phyloP scores from a whole-genome alignment of 2,888 invertebrate species.

The Perizoma flavofasciatum region DNA sequence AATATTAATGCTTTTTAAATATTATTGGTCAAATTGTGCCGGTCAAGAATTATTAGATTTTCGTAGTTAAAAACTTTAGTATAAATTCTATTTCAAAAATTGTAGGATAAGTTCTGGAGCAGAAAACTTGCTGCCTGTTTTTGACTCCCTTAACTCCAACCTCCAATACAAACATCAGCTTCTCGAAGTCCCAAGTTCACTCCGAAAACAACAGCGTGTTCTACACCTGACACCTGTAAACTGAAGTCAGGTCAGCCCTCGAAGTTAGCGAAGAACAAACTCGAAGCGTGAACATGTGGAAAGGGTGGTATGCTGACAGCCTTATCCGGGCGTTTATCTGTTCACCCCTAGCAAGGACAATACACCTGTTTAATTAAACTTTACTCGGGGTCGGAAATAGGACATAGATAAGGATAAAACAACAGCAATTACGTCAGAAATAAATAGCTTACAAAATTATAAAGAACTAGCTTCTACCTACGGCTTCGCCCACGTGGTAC shows the following conservation, averaged over 20 bases:
- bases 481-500: too few relatives aligned
- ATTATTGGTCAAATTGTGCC: not conserved
- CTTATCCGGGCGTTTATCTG: constrained; percentile 17
- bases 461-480: constrained; percentile 4
- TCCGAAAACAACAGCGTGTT: too few relatives aligned
- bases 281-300: constrained; percentile 23
- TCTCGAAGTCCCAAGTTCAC: not conserved
- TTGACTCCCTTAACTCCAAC: constrained; percentile 15
- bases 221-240: constrained; percentile 4
- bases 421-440: constrained; percentile 8
- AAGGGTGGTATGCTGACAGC: constrained; percentile 13
- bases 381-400: constrained; percentile 9
- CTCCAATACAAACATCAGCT: constrained; percentile 7
- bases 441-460: not conserved
- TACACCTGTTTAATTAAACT: constrained; percentile 24
- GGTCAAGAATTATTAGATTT: too few relatives aligned
- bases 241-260: constrained; percentile 16
- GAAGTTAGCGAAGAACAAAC: constrained; percentile 23
- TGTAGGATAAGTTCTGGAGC: constrained; percentile 3
- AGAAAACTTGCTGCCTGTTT: constrained; percentile 9
- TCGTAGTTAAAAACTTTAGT: too few relatives aligned
- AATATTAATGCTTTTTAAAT: not conserved
- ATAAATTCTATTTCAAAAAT: too few relatives aligned
- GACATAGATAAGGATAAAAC: constrained; percentile 8
- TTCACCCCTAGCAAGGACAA: constrained; percentile 11